These are phyloP conservation scores for Dicaeum eximium DNA, from an alignment of 2,113 vertebrate species.

Conservation along the genomic window DNA sequence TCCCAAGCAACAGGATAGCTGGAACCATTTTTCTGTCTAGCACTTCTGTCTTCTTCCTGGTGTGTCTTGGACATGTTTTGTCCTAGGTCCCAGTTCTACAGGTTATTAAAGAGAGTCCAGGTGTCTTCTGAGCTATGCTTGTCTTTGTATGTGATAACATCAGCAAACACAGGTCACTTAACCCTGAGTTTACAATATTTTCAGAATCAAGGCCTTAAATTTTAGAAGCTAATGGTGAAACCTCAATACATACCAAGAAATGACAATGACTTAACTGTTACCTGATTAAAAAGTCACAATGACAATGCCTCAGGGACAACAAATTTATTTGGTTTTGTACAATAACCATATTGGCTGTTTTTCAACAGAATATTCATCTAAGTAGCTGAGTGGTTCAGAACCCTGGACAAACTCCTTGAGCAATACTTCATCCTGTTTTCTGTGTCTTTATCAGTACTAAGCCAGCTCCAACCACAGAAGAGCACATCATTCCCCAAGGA, in stretches of 20 bases:
- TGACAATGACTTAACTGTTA: not conserved
- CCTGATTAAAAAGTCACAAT: not conserved
- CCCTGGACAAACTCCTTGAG: conserved; percentile 76
- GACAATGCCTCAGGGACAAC: not conserved
- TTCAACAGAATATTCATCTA: conserved; percentile 78
- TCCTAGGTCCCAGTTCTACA: not conserved
- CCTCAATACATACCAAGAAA: not conserved
- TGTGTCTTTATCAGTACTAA: conserved; percentile 81
- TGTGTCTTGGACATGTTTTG: not conserved
- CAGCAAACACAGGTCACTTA: not conserved
- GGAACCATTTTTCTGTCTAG: not conserved
- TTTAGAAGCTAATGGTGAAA: not conserved
- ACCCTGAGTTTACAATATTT: not conserved
- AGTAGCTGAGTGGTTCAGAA: conserved; percentile 75
- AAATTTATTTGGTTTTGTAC: not conserved
- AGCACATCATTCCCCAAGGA: conserved; percentile 78
- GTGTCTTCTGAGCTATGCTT: not conserved
- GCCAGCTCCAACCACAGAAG: conserved; percentile 63
- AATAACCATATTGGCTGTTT: not conserved
- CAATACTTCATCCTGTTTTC: conserved; percentile 71
- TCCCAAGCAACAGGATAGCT: not conserved
- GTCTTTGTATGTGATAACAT: not conserved
- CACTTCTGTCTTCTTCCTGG: not conserved
- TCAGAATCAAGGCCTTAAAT: not conserved
- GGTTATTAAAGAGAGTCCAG: not conserved